These are phyloP conservation scores for Carlito syrichta DNA, from an alignment of 2,113 vertebrate species.

Conservation along the genomic window DNA sequence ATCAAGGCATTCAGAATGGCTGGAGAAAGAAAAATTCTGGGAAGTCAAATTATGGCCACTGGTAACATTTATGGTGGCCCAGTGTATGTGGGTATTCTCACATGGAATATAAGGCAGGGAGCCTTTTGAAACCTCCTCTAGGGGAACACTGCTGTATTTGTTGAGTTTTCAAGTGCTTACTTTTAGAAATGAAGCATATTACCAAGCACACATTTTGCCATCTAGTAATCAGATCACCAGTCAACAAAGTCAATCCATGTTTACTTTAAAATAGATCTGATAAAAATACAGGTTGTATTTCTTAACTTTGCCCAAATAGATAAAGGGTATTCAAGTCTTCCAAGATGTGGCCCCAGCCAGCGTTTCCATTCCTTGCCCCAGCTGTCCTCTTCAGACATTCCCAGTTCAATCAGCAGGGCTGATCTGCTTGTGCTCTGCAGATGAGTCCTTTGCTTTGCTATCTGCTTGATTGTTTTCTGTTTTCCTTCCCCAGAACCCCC, in stretches of 20 bases:
- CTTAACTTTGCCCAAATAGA: background rate
- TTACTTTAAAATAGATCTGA: background rate
- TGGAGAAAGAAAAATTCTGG: background rate
- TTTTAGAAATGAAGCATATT: background rate
- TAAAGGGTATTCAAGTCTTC: background rate
- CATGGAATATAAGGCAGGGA: background rate
- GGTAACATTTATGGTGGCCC: background rate
- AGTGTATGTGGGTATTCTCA: background rate
- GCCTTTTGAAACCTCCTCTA: background rate
- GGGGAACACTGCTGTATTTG: background rate
- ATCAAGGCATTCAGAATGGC: background rate
- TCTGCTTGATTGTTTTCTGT: background rate
- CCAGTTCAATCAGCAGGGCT: accelerated
- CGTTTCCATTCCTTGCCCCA: background rate
- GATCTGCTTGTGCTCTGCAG: background rate
- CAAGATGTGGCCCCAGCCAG: background rate
- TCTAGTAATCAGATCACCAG: background rate
- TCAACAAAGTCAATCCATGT: background rate
- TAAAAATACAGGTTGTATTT: background rate
- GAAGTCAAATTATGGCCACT: background rate
- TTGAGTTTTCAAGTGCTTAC: background rate
- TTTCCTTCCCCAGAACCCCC: background rate
- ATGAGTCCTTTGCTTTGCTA: background rate
- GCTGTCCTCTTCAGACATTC: background rate
- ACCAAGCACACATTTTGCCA: background rate